Base-by-base conservation (phyloP, 2,113 vertebrate genomes). In the Rhinoptilus africanus region DNA sequence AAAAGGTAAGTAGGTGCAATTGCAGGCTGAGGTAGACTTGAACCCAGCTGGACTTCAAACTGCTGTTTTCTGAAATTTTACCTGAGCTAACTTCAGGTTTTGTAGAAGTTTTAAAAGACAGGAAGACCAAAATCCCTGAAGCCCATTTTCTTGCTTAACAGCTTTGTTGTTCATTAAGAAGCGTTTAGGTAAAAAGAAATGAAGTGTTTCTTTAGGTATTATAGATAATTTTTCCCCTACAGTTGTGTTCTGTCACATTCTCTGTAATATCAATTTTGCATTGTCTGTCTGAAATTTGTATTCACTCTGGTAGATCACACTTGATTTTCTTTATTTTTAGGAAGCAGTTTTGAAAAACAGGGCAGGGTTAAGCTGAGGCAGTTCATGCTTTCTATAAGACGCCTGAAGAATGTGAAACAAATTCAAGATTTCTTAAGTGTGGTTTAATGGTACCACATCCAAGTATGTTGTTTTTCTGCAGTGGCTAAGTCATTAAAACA, bases 391-490 rank as follows among this genome's bases (percentile, higher is more conserved):
- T 95, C 75, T 92, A 0, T 90, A 71, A 86, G 83, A 92, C 93
- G 35, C 51, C 83, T 64, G 96, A 95, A 95, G 94, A 89, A 87
- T 14, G 26, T 64, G 91, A 89, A 95, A 87, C 39, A 85, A 87
- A 66, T 60, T 67, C 57, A 78, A 81, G 92, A 64, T 87, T 79
- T 88, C 63, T 56, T 43, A 63, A 93, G 24, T 45, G 43, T 92
- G 51, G 14, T 91, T 71, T 72, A 64, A 27, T 81, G 56, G n/a
- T 82, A 39, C 76, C 64, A 54, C 10, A 68, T 37, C 43, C 77
- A 96, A 88, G 88, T 88, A 95, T 85, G 90, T 92, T 92, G 13
- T 50, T 91, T 56, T 68, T 56, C 50, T 93, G 79, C 68, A 64
- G 78, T 64, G 75, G 64, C 51, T 32, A 48, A 91, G 93, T 64